Base-by-base conservation (phyloP, 1,140 invertebrate species). In the Lerema accius region DNA sequence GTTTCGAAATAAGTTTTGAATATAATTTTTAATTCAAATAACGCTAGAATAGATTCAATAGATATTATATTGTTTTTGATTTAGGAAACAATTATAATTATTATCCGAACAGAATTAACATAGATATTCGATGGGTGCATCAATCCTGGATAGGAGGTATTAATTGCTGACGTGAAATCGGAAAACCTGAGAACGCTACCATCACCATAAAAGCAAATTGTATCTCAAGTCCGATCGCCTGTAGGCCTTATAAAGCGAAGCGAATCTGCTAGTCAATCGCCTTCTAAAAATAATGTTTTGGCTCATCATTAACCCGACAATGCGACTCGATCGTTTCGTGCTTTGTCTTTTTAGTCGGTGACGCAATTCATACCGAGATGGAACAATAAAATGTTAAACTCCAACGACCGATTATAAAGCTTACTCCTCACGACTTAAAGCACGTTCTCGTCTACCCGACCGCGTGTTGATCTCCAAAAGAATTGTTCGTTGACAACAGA, bases 401-500 rank as follows among this genome's bases (percentile, higher is more conserved):
- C 15, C 37, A 50, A 15, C 53, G 35, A n/a, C 37, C 67, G 35
- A 79, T 69, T 78, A 49, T 67, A 39, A 71, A 74, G 58, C 71
- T 68, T 78, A 79, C 39, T 13, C 4, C n/a, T 6, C 3, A 49
- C 10, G 17, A n/a, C 35, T 60, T 80, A 86, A 75, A 67, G 72
- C 66, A 60, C 48, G 43, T 63, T 64, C 73, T 82, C 65, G 11
- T 32, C 39, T 71, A 13, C 3, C 39, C 35, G 32, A 39, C 14
- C 26, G 11, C 45, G 17, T 67, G 72, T 81, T 76, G 78, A 80
- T 80, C 79, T 79, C 75, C 71, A 64, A 89, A 82, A 86, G 87
- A 89, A 86, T 86, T 80, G 80, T 82, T 67, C 85, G 88, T 90
- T 90, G 88, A 90, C 88, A 90, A 90, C 88, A 88, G 86, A 90